Evolutionary conservation across 2,113 vertebrate species (phyloP).

Genomic region (Alces alces): DNA sequence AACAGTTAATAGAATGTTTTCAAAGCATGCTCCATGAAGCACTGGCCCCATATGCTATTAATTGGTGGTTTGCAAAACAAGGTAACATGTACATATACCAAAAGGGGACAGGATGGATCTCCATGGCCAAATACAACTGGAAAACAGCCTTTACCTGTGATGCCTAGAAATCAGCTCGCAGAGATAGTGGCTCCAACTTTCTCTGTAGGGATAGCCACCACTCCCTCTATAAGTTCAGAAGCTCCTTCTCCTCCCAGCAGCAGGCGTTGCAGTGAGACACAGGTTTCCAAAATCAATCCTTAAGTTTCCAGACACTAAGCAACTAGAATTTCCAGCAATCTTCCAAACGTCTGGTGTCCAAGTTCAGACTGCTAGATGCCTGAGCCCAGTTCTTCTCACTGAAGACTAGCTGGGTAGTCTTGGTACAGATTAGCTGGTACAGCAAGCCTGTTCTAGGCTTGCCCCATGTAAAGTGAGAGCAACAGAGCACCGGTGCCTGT

Average conservation of each 20-base stretch:
- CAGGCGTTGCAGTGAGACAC: not conserved
- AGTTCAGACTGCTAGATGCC: not conserved
- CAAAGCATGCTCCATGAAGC: not conserved
- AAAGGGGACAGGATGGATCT: not conserved
- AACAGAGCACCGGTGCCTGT: not conserved
- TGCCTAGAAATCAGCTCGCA: not conserved
- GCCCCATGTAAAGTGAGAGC: not conserved
- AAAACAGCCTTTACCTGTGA: not conserved
- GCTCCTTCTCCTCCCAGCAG: not conserved
- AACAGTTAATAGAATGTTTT: not conserved
- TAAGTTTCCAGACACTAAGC: not conserved
- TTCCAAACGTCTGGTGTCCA: not conserved
- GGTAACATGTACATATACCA: not conserved
- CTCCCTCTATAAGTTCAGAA: not conserved
- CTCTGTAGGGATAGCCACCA: not conserved
- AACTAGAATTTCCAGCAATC: not conserved
- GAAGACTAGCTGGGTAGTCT: not conserved
- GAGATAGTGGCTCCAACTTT: not conserved
- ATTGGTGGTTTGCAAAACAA: not conserved
- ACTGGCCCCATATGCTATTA: not conserved
- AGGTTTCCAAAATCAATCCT: not conserved
- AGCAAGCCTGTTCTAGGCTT: not conserved
- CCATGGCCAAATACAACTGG: not conserved
- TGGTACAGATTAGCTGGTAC: no score
- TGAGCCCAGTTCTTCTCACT: not conserved